Conservation (phyloP, 1,140 invertebrate species). For the Hylaeus anthracinus region DNA sequence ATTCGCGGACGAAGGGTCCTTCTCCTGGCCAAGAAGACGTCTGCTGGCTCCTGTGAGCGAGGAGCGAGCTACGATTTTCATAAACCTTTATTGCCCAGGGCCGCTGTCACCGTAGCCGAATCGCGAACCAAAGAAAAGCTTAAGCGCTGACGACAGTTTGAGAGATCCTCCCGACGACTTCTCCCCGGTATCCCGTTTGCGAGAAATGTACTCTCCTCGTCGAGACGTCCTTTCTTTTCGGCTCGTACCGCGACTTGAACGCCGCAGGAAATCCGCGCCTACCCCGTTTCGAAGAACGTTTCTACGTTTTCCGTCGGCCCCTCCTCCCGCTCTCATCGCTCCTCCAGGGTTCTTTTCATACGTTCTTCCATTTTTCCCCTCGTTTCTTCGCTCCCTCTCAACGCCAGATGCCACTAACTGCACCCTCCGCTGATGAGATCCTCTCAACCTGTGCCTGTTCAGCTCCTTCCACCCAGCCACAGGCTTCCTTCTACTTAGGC, state of each 20-base stretch:
- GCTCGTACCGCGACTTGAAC: constrained; percentile 16
- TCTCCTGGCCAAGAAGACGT: neutral
- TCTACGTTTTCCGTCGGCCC: constrained; percentile 23
- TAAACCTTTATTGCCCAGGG: constrained; percentile 29
- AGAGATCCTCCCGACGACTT: constrained; percentile 51
- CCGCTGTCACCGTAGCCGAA: constrained; percentile 36
- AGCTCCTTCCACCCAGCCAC: neutral
- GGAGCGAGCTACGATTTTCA: constrained; percentile 26
- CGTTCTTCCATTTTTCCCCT: constrained; percentile 14
- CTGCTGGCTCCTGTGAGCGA: neutral
- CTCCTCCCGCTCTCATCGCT: constrained; percentile 7
- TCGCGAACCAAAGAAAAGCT: constrained; percentile 60
- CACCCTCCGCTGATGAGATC: constrained; percentile 61
- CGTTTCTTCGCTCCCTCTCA: constrained; percentile 43
- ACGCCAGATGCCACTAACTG: constrained; percentile 69
- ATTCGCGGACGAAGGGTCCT: neutral
- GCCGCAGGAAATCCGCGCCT: constrained; percentile 31
- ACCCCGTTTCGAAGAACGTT: constrained; percentile 33
- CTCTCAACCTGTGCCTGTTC: constrained; percentile 18
- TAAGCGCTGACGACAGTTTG: constrained; percentile 72
- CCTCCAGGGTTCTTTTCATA: neutral
- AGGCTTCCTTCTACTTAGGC: neutral
- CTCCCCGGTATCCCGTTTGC: constrained; percentile 52
- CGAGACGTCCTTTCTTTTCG: constrained; percentile 23
- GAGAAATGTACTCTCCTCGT: constrained; percentile 60